Base-by-base conservation (phyloP, 2,797 vertebrate species). In the Cyclura pinguis region DNA sequence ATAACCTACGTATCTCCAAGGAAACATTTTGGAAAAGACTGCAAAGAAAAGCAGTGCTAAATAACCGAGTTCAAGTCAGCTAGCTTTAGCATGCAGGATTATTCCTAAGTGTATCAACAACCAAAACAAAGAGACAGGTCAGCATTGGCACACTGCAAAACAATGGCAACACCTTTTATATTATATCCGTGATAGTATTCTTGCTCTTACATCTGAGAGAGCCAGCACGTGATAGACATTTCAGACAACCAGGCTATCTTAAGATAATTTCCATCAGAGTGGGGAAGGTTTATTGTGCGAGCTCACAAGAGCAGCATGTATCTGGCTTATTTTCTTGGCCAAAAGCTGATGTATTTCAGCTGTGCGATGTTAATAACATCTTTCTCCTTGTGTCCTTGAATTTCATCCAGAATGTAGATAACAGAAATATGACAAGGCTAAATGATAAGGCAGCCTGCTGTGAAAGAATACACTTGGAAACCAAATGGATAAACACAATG, bases 301-400 rank as follows among this genome's bases (percentile, higher is more conserved):
- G 12, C 32, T n/a, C 27, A 35, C 3, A 27, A 9, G 64, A 57
- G n/a, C 13, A 72, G 7, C 64, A 42, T 14, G 27, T 42, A 52
- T 4, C 13, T 13, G 62, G 29, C 38, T 89, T 76, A 32, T 83
- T 69, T 90, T 67, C 55, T 69, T 87, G 47, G 29, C 22, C 74
- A 62, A 87, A 52, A 77, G 20, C 14, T 74, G 55, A 29, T 62
- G n/a, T 50, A 4, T 86, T 80, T 74, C 8, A 83, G 32, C 69
- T 83, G 35, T 38, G 55, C 12, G 1, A 57, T n/a, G n/a, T 55
- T 16, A 83, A 87, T 38, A 76, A 50, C 62, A 52, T n/a, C 18
- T 67, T 78, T 84, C 85, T 87, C 69, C 29, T 57, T 24, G 3
- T 55, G 69, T 20, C 72, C 80, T 87, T 87, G 59, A 90, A 83